phyloP scores from a whole-genome alignment of 2,113 vertebrate genomes.

The Coturnix japonica region DNA sequence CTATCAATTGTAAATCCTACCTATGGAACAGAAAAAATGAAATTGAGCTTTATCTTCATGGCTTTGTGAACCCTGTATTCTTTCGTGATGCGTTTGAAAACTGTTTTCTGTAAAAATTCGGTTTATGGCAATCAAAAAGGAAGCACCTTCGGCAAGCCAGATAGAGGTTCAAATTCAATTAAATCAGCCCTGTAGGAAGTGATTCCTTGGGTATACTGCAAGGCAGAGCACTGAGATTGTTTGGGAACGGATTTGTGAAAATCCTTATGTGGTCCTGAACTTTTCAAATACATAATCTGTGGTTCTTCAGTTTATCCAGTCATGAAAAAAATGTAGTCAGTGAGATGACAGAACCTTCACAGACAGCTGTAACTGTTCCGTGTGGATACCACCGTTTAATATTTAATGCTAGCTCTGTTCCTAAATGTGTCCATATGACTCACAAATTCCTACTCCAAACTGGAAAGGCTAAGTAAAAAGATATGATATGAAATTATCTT shows the following conservation, averaged over 20 bases:
- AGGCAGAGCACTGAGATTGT: neutral
- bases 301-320: neutral
- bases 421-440: neutral
- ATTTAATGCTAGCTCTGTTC: constrained; percentile 10
- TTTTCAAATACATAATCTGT: constrained; percentile 21
- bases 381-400: constrained; percentile 21
- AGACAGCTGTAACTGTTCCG: constrained; percentile 16
- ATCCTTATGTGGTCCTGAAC: constrained; percentile 7
- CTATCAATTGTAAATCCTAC: constrained; percentile 27
- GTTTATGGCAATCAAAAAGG: constrained; percentile 57
- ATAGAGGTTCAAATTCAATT: constrained; percentile 50
- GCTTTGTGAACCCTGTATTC: constrained; percentile 3
- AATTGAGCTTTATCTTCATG: constrained; percentile 24
- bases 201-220: neutral
- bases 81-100: constrained; percentile 33
- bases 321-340: neutral
- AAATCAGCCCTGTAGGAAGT: constrained; percentile 42
- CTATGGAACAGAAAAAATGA: constrained; percentile 15
- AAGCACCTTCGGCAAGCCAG: neutral
- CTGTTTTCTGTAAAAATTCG: constrained; percentile 31
- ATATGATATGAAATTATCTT: neutral
- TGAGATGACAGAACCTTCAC: constrained; percentile 18
- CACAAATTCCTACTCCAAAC: constrained; percentile 22
- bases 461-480: neutral
- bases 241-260: constrained; percentile 23